Conservation (phyloP, 2,113 vertebrate genomes). For the Silurus asotus region DNA sequence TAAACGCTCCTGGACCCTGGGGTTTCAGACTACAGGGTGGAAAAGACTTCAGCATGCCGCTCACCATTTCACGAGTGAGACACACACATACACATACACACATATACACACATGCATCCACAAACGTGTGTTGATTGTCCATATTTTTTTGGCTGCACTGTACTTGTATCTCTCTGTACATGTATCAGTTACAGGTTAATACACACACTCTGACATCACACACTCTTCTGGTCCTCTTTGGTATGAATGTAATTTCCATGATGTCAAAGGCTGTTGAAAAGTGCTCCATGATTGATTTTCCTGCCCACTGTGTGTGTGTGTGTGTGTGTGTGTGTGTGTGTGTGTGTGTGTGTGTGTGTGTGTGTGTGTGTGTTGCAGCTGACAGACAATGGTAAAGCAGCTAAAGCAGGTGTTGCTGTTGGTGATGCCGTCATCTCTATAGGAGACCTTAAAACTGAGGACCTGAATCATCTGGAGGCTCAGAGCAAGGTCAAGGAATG, state of each 20-base stretch:
- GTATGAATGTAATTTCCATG: slow-evolving; percentile 40
- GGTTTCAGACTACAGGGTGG: slow-evolving; percentile 97
- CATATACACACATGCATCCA: slow-evolving; percentile 7
- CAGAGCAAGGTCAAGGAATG: slow-evolving; percentile 98
- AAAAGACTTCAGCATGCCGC: slow-evolving; percentile 89
- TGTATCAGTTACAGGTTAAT: slow-evolving; percentile 28
- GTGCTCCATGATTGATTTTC: slow-evolving; percentile 42
- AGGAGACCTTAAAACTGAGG: slow-evolving; percentile 85
- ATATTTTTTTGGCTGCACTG: slow-evolving; percentile 18
- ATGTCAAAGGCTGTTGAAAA: slow-evolving; percentile 33
- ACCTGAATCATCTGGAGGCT: slow-evolving; percentile 97
- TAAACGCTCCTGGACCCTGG: slow-evolving; percentile 91
- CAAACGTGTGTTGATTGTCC: neutral
- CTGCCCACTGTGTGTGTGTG: slow-evolving; percentile 17
- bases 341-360: slow-evolving; percentile 8
- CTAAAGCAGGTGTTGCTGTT: slow-evolving; percentile 80
- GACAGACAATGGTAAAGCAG: slow-evolving; percentile 87
- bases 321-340: slow-evolving; percentile 19
- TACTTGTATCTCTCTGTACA: neutral
- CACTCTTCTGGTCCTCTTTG: slow-evolving; percentile 25
- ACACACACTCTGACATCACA: slow-evolving; percentile 41
- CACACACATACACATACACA: slow-evolving; percentile 28
- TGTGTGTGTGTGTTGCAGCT: slow-evolving; percentile 74
- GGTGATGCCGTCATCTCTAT: slow-evolving; percentile 92
- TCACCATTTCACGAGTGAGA: slow-evolving; percentile 25